These are phyloP conservation scores for Pelecanoides urinatrix DNA, from an alignment of 2,113 vertebrate species.

Conservation along the genomic window DNA sequence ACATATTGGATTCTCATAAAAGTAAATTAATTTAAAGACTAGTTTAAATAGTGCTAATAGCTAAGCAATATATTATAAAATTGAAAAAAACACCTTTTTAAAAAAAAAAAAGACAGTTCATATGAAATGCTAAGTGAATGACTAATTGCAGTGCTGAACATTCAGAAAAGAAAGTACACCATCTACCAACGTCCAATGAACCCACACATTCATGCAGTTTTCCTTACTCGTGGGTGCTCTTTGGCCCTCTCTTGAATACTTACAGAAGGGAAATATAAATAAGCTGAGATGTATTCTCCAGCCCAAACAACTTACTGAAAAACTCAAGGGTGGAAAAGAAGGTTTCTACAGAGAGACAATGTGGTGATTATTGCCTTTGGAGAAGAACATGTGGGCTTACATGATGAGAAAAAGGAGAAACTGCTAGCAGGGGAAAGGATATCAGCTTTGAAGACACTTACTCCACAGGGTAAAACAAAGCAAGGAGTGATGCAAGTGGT, in stretches of 20 bases:
- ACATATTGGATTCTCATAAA: background rate
- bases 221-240: background rate
- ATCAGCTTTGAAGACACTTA: background rate
- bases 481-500: background rate
- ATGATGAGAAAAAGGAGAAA: background rate
- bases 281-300: background rate
- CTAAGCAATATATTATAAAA: background rate
- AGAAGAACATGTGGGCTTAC: background rate
- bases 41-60: background rate
- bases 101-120: background rate
- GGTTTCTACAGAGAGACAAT: background rate
- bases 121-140: background rate
- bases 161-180: background rate
- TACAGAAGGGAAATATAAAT: background rate
- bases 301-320: background rate
- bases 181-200: background rate
- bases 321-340: background rate
- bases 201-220: background rate
- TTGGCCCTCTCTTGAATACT: background rate
- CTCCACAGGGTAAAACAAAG: background rate
- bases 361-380: background rate
- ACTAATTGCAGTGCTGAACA: background rate
- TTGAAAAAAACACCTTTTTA: background rate
- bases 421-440: background rate
- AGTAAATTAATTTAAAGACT: background rate